Conservation (phyloP, 2,888 invertebrate species). For the Coelopa pilipes region DNA sequence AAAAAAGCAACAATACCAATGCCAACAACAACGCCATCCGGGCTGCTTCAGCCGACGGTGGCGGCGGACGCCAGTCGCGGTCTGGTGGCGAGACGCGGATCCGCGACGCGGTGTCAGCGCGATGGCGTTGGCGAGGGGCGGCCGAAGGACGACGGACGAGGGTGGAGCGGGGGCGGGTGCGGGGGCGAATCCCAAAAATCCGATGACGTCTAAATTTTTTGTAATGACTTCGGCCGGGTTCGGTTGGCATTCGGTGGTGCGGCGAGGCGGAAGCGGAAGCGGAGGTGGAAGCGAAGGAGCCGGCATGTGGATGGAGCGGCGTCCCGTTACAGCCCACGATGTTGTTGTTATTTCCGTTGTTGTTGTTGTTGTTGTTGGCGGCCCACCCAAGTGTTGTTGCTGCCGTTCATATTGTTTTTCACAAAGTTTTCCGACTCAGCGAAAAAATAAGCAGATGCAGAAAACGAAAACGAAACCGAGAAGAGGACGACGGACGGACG, state of each 20-base stretch:
- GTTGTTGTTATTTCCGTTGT: constrained; percentile 22
- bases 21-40: background rate
- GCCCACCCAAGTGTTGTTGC: too few species aligned
- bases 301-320: constrained; percentile 14
- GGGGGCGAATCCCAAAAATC: constrained; percentile 1
- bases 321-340: constrained; percentile 12
- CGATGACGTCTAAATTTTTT: constrained; percentile 31
- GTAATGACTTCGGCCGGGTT: constrained; percentile 18
- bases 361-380: constrained; percentile 23
- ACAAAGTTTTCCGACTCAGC: constrained; percentile 23
- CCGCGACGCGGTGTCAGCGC: constrained; percentile 10
- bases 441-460: constrained; percentile 16
- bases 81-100: constrained; percentile 1
- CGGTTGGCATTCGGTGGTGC: background rate
- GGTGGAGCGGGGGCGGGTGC: background rate
- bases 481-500: background rate
- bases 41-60: background rate
- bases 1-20: constrained; percentile 21
- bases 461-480: background rate
- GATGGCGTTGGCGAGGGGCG: too few species aligned
- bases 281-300: constrained; percentile 13
- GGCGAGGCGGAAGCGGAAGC: constrained; percentile 5
- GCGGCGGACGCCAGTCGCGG: background rate
- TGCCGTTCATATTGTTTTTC: constrained; percentile 25
- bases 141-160: background rate